Base-by-base conservation (phyloP, 2,888 invertebrate genomes). In the Cephus nigrinus region DNA sequence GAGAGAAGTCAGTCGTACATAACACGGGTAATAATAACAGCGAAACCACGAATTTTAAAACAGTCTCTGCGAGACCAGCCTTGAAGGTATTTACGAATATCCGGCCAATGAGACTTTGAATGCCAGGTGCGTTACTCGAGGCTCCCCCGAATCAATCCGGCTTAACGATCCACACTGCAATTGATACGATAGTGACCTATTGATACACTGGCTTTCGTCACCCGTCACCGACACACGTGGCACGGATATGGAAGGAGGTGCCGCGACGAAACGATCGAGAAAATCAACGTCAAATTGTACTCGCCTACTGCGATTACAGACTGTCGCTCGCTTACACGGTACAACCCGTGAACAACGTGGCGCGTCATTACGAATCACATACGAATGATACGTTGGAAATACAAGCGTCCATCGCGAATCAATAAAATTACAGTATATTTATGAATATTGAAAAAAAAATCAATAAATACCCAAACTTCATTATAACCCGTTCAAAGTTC, bases 61-160 rank as follows among this genome's bases (percentile, higher is more conserved):
- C 71, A 71, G 71, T 30, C 33, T 32, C 23, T 4, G 23, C 3
- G 12, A 55, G 71, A 71, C 30, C 55, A 71, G 71, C 71, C 71
- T 71, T 71, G 71, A 71, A 71, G 31, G 71, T 71, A 71, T 71
- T 71, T 71, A 71, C 32, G 71, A 71, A 71, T 71, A 71, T 71
- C 71, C 71, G 71, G 32, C 71, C 71, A 9, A 31, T 71, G 31
- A 31, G 71, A 15, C 71, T 69, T 15, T 12, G 33, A 71, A 71
- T 71, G 31, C 71, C 31, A 71, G 71, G 32, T 33, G 33, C 71
- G 71, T 71, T 33, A 23, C 15, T 71, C 71, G 71, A 55, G 55
- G 55, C 23, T 35, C 23, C 55, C 55, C 15, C 55, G 55, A 23
- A 55, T 55, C 23, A 23, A 55, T 55, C 23, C 55, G 9, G 23